Evolutionary conservation across 2,113 vertebrate species (phyloP).

Genomic region (Bettongia penicillata): DNA sequence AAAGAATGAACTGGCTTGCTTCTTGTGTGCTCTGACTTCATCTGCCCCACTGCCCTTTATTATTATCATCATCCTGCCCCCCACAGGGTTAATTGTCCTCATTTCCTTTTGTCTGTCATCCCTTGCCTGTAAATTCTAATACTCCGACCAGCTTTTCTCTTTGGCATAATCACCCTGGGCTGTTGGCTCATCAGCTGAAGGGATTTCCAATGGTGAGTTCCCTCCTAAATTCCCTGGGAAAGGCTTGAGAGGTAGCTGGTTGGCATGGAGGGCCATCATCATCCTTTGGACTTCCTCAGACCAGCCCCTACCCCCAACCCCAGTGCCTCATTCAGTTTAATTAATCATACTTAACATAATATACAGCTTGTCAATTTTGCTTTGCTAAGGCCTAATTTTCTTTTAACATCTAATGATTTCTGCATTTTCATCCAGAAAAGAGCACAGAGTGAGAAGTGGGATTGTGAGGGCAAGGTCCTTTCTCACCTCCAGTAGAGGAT

Average conservation of each 20-base stretch:
- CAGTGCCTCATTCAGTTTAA: constrained; percentile 83
- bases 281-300: constrained; percentile 70
- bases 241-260: neutral
- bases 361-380: constrained; percentile 82
- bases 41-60: constrained; percentile 29
- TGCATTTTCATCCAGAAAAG: constrained; percentile 58
- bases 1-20: constrained; percentile 26
- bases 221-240: neutral
- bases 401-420: constrained; percentile 81
- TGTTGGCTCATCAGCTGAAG: constrained; percentile 39
- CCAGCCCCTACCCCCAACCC: constrained; percentile 12
- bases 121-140: constrained; percentile 31
- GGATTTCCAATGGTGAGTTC: constrained; percentile 11
- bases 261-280: constrained; percentile 72
- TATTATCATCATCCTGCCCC: constrained; percentile 17
- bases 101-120: neutral
- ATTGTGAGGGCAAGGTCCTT: constrained; percentile 58
- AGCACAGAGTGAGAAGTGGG: constrained; percentile 42
- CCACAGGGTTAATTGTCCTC: constrained; percentile 30
- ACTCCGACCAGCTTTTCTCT: constrained; percentile 68
- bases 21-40: constrained; percentile 19
- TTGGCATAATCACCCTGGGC: constrained; percentile 5
- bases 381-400: constrained; percentile 80
- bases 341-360: constrained; percentile 82
- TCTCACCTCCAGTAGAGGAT: neutral